Evolutionary conservation across 2,797 vertebrate genomes (phyloP), one percentile per base, ranked within the genome.

Genomic region (Peromyscus aztecus): DNA sequence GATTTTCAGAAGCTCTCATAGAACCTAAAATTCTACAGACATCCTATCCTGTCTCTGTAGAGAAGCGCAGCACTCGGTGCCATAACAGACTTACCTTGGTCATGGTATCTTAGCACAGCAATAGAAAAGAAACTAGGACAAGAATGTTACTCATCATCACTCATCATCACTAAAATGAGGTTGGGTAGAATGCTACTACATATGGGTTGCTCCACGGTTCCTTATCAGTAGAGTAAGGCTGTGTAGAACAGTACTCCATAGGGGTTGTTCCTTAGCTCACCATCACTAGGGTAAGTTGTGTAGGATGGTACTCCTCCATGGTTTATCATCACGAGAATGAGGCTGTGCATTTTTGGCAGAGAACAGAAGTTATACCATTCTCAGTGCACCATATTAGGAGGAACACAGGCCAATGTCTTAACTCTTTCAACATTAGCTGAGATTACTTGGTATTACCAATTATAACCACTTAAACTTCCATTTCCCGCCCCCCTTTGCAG

Each of bases 1-100:
- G 84, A 52, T 88, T 91, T 92, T 93, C 24, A 96, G 76, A 80
- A 81, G 92, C 76, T 89, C 90, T 75, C 52, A 95, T 14, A 63
- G 23, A 65, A 3, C 43, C 57, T 84, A 84, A 75, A 57, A 82
- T 82, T 90, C 95, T 78, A 91, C 16, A 96, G 90, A 29, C 67
- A 67, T 73, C 76, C 43, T 87, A 67, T 73, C 76, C 43, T 87
- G 31, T 92, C 75, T 57, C 40, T 81, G 71, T 78, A 84, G 76
- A 40, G 31, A 34, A 95, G 63, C n/a, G 31, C 13, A 40, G 85
- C 49, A 57, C 76, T 83, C 21, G 29, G 78, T 55, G 63, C 4
- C 37, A 46, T 46, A 69, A 84, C n/a, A 59, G 63, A 87, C 37
- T 82, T 65, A 34, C 11, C 24, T 61, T 61, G 80, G 27, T 43